A percentile compares a stretch with the other conserved stretches of the same genome.
Conservation (phyloP, 2,888 invertebrate genomes). For the Rosalia funebris region DNA sequence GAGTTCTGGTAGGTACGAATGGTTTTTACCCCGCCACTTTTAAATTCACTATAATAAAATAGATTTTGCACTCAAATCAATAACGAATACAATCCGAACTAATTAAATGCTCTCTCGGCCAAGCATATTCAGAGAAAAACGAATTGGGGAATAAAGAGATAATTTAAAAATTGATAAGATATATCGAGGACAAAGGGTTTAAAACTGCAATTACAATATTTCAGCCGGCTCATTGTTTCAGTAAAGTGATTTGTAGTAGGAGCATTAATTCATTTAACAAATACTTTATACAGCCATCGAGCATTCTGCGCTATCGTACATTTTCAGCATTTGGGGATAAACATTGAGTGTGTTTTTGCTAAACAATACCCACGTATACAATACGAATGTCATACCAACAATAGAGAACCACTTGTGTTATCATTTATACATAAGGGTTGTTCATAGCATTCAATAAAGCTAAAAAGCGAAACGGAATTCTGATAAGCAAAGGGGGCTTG, state of each 20-base stretch:
- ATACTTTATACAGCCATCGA: conserved; percentile 26
- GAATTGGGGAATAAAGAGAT: neutral
- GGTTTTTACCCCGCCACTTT: too few relatives aligned
- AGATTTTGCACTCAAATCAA: neutral
- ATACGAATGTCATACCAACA: conserved; percentile 41
- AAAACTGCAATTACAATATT: conserved; percentile 26
- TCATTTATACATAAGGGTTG: conserved; percentile 42
- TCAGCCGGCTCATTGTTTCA: conserved; percentile 22
- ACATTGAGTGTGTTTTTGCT: conserved; percentile 29
- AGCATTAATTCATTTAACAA: conserved; percentile 26
- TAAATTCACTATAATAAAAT: too few relatives aligned
- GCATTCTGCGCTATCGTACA: conserved; percentile 25
- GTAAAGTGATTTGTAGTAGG: conserved; percentile 25
- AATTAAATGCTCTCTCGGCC: neutral
- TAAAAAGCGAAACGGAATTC: conserved; percentile 40
- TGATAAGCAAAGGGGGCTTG: conserved; percentile 35
- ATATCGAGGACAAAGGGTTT: conserved; percentile 13
- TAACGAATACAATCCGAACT: neutral
- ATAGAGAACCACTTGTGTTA: conserved; percentile 38
- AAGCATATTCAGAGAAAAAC: neutral
- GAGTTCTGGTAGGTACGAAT: too few relatives aligned
- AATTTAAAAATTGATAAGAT: conserved; percentile 3
- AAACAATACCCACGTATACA: conserved; percentile 34
- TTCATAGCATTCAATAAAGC: conserved; percentile 39
- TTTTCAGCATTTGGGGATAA: conserved; percentile 19